Percentiles rank a stretch among this genome's conserved stretches.
Conservation (phyloP, 2,888 invertebrate genomes). For the Lacanobia wlatinum region DNA sequence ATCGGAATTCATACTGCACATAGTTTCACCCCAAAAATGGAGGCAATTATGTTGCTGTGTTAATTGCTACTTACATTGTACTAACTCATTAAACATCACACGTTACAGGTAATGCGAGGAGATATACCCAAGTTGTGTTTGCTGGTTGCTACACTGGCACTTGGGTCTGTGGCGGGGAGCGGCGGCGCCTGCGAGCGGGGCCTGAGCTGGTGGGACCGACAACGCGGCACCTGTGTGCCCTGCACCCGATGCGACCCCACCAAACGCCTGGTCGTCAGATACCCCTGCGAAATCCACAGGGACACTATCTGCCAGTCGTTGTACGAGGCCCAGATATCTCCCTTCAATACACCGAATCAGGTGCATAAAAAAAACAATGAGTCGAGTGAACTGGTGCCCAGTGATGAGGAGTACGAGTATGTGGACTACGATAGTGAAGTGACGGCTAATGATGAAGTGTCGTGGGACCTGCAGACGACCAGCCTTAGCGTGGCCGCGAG, state of each 20-base stretch:
- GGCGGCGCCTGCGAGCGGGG: constrained; percentile 88
- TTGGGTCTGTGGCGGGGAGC: constrained; percentile 77
- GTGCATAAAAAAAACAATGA: constrained; percentile 74
- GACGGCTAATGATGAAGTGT: constrained; percentile 81
- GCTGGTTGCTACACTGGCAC: constrained; percentile 84
- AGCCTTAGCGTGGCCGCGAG: constrained; percentile 93
- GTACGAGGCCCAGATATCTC: constrained; percentile 92
- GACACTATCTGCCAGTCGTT: constrained; percentile 94
- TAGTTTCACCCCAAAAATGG: constrained; percentile 31
- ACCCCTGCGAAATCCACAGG: constrained; percentile 94
- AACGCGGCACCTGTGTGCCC: constrained; percentile 92
- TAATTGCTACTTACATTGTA: constrained; percentile 7
- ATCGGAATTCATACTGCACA: constrained; percentile 21
- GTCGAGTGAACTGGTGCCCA: constrained; percentile 73
- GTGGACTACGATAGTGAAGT: constrained; percentile 86
- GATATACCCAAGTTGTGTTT: constrained; percentile 82
- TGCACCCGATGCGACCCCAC: constrained; percentile 93
- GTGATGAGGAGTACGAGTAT: constrained; percentile 87
- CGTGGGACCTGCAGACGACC: constrained; percentile 94
- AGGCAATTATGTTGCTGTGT: constrained; percentile 21
- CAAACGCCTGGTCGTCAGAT: constrained; percentile 91
- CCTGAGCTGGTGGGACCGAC: constrained; percentile 93
- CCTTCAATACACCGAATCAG: constrained; percentile 84
- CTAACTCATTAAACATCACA: constrained; percentile 11
- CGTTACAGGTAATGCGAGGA: constrained; percentile 87